Evolutionary conservation across 2,113 vertebrate species (phyloP).

Genomic region (Alethe diademata): DNA sequence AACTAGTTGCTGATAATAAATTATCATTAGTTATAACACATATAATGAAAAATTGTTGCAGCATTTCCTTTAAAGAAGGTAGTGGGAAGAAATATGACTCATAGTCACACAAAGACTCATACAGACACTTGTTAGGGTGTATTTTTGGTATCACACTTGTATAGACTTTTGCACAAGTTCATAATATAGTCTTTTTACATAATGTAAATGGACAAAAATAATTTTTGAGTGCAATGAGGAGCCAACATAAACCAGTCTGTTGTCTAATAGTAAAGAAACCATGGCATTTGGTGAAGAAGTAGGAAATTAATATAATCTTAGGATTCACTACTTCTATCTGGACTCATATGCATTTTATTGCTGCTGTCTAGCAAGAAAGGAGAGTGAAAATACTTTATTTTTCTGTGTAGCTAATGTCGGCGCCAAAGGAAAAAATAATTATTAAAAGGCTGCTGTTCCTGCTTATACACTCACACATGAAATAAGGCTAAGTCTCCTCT

Average conservation of each 20-base stretch:
- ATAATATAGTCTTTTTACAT: neutral
- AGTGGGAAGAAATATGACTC: neutral
- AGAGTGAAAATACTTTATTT: neutral
- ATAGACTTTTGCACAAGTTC: neutral
- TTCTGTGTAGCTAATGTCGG: neutral
- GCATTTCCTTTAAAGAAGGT: neutral
- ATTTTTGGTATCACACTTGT: neutral
- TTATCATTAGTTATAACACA: neutral
- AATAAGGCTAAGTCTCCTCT: neutral
- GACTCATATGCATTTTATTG: neutral
- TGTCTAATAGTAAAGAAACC: neutral
- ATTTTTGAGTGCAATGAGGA: neutral
- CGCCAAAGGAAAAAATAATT: neutral
- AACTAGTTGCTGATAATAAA: neutral
- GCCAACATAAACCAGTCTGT: neutral
- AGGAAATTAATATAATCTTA: neutral
- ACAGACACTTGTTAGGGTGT: neutral
- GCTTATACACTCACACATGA: neutral
- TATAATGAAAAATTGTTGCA: neutral
- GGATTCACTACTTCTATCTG: neutral
- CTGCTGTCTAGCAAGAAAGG: neutral
- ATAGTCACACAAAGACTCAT: neutral
- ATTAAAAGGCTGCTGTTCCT: neutral
- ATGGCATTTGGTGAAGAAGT: neutral
- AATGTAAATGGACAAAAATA: neutral